A percentile compares a stretch with the other conserved stretches of the same genome.
phyloP scores from a whole-genome alignment of 2,797 vertebrate genomes.

The Peromyscus eremicus region DNA sequence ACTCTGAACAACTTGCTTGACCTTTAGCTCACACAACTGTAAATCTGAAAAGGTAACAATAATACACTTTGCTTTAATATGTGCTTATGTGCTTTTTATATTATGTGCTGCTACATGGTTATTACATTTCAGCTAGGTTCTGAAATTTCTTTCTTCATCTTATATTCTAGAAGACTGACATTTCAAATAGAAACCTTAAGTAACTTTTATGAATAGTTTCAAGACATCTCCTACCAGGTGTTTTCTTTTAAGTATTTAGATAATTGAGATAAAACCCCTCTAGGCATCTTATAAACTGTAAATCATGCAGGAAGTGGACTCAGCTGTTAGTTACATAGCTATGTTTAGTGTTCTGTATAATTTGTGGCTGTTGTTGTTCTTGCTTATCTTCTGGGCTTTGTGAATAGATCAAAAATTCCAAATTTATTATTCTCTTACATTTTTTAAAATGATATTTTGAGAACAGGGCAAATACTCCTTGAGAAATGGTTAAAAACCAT shows the following conservation, averaged over 20 bases:
- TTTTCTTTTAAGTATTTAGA: slow-evolving; percentile 58
- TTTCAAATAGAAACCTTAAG: slow-evolving; percentile 53
- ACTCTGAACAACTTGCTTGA: not conserved
- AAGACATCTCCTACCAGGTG: not conserved
- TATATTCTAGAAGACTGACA: slow-evolving; percentile 3
- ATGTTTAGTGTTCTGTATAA: slow-evolving; percentile 4
- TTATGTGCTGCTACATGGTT: not conserved
- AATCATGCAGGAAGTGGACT: slow-evolving; percentile 31
- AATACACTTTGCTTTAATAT: not conserved
- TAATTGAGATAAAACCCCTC: not conserved
- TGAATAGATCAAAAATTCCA: not conserved
- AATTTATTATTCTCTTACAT: slow-evolving; percentile 9
- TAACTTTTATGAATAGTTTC: slow-evolving; percentile 22
- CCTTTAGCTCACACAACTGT: not conserved
- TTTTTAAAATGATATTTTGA: slow-evolving; percentile 15
- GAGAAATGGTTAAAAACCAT: not conserved
- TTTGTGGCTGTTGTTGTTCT: not conserved
- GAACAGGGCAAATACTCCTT: not conserved
- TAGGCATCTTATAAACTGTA: slow-evolving; percentile 23
- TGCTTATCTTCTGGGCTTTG: slow-evolving; percentile 41
- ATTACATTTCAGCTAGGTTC: slow-evolving; percentile 3
- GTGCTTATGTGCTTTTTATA: not conserved
- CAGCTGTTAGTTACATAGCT: not conserved
- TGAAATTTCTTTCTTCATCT: not conserved
- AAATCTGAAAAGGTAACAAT: not conserved